These are phyloP conservation scores for Heliocidaris erythrogramma DNA, from an alignment of 35 echinoderm and acorn worm species.

Conservation along the genomic window DNA sequence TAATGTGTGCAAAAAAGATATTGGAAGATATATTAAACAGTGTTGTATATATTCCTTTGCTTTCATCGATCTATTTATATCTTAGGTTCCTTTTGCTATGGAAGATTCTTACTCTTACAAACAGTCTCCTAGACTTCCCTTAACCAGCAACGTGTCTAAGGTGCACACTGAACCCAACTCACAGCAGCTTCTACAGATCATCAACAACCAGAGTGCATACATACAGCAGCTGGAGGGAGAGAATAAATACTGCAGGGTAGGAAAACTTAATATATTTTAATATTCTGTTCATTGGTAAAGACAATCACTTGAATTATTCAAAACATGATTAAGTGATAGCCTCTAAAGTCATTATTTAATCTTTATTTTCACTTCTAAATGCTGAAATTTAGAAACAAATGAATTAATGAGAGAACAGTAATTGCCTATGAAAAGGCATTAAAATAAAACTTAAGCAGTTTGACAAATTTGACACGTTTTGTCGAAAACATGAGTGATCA, in stretches of 20 bases:
- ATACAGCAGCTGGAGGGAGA: slow-evolving; percentile 96
- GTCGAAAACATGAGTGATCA: too few species aligned
- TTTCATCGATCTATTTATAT: background rate
- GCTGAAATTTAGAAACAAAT: background rate
- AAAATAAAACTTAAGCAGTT: too few species aligned
- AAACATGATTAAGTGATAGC: background rate
- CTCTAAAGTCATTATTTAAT: background rate
- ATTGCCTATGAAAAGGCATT: too few species aligned
- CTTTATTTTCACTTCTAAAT: background rate
- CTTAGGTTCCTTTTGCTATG: background rate
- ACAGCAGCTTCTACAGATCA: slow-evolving; percentile 76
- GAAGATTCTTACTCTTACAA: background rate
- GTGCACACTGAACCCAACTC: slow-evolving; percentile 50
- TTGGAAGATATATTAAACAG: too few species aligned
- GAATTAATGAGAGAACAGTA: background rate
- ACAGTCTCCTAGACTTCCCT: slow-evolving; percentile 15
- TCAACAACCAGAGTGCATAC: slow-evolving; percentile 89
- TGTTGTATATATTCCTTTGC: background rate
- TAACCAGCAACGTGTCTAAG: background rate
- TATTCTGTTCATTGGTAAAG: too few species aligned
- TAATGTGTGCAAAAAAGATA: too few species aligned
- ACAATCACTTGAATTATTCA: background rate
- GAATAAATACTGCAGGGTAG: slow-evolving; percentile 86
- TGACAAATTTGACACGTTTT: too few species aligned
- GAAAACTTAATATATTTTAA: background rate